Base-by-base conservation (phyloP, 2,113 vertebrate species). In the Callipepla californica region DNA sequence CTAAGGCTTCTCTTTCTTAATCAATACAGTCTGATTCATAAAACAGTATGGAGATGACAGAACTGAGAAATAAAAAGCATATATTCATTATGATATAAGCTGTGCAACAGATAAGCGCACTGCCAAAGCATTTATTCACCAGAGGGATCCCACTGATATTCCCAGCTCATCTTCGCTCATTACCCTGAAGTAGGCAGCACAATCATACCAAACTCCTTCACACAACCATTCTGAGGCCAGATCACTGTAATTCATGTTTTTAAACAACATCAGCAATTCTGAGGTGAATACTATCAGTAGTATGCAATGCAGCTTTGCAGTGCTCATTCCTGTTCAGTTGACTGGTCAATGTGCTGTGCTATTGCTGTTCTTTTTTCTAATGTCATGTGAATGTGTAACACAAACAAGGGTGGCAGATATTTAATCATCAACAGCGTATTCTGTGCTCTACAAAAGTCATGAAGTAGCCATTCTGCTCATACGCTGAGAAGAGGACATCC, bases 11-110 rank as follows among this genome's bases (percentile, higher is more conserved):
- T 86, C 86, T 80, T 93, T 50, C 90, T 92, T 82, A 94, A 97
- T 98, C 96, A 34, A 96, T 97, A 94, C 38, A 21, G 48, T 87
- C 94, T 94, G 95, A 96, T 97, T 97, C 96, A 96, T 94, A 97
- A 97, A 97, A 94, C 93, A 87, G 80, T 57, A 26, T 9, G 68
- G 88, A 93, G 68, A 74, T 78, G 55, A 36, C 88, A 92, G 89
- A 92, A 92, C 8, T 66, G 36, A 85, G 83, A 92, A 93, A 93
- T 89, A 93, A 94, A 92, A 91, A 65, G 25, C 45, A 61, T 63
- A 61, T 67, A 92, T 92, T 80, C 88, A 89, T 93, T 92, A 87
- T 80, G 50, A 80, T 53, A 83, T 45, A 83, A 74, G 69, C 61
- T n/a, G 12, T 65, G 55, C 50, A 62, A 62, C 36, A 62, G n/a